Evolutionary conservation across 2,888 invertebrate genomes (phyloP).

Genomic region (Papilio elwesi): DNA sequence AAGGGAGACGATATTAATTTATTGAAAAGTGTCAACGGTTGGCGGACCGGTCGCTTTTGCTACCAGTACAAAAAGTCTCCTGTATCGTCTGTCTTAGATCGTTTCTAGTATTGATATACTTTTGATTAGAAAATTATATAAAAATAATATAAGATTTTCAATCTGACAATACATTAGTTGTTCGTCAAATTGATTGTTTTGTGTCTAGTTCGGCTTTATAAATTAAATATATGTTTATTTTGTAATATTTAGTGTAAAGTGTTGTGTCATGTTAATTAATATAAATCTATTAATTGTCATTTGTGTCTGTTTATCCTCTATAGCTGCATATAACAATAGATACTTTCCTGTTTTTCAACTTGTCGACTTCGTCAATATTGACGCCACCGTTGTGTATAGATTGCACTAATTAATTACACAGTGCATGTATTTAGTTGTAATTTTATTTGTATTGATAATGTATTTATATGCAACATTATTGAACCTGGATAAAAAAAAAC

Average conservation of each 20-base stretch:
- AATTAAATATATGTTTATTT: not conserved
- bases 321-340: not conserved
- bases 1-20: constrained; percentile 53
- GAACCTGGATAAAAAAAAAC: not conserved
- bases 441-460: constrained; percentile 9
- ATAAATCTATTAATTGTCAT: constrained; percentile 16
- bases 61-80: constrained; percentile 31
- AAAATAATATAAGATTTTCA: no score
- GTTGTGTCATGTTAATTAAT: not conserved
- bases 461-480: not conserved
- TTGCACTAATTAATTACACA: constrained; percentile 30
- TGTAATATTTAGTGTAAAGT: not conserved
- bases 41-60: constrained; percentile 34
- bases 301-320: constrained; percentile 16
- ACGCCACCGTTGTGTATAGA: constrained; percentile 20
- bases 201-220: no score
- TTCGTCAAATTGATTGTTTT: no score
- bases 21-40: constrained; percentile 48
- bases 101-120: no score
- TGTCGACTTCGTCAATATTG: constrained; percentile 33
- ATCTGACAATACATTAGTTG: no score
- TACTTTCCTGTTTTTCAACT: constrained; percentile 33
- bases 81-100: not conserved
- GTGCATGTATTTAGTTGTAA: not conserved
- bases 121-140: no score